A percentile compares a stretch with the other conserved stretches of the same genome.
Conservation (phyloP, 1,140 invertebrate genomes). For the Choristoneura fumiferana region DNA sequence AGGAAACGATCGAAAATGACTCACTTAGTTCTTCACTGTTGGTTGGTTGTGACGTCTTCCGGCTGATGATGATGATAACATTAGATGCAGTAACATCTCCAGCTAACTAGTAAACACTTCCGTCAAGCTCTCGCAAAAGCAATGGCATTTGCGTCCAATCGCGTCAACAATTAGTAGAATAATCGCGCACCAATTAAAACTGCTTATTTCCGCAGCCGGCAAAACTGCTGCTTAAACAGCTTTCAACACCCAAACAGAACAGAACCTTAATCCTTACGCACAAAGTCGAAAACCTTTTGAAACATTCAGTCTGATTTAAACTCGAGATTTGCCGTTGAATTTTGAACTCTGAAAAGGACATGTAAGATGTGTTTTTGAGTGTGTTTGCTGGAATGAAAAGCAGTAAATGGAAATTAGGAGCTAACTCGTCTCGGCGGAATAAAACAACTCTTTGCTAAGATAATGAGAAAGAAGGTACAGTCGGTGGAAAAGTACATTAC, state of each 20-base stretch:
- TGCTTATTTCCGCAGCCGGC: constrained; percentile 10
- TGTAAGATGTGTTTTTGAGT: not conserved
- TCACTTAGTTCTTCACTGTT: too few species aligned
- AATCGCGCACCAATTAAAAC: constrained; percentile 14
- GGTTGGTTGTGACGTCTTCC: too few species aligned
- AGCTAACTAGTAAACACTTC: constrained; percentile 2
- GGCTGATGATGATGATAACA: too few species aligned
- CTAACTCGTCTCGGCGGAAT: constrained; percentile 11
- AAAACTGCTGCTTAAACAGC: constrained; percentile 9
- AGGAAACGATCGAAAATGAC: too few species aligned
- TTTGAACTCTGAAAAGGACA: not conserved
- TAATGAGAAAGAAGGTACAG: constrained; percentile 12
- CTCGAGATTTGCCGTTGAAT: not conserved
- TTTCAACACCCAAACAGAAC: not conserved
- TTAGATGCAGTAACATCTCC: too few species aligned
- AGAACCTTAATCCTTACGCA: not conserved
- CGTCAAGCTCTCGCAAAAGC: constrained; percentile 44
- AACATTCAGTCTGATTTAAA: constrained; percentile 6
- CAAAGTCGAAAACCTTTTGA: not conserved
- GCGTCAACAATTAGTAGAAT: constrained; percentile 27
- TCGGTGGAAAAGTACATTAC: too few species aligned
- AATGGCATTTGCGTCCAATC: constrained; percentile 32
- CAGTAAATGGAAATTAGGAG: constrained; percentile 10
- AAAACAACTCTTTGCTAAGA: constrained; percentile 17
- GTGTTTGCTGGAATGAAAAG: not conserved